Evolutionary conservation across 2,888 invertebrate species (phyloP).

Genomic region (Onthophagus sagittarius): DNA sequence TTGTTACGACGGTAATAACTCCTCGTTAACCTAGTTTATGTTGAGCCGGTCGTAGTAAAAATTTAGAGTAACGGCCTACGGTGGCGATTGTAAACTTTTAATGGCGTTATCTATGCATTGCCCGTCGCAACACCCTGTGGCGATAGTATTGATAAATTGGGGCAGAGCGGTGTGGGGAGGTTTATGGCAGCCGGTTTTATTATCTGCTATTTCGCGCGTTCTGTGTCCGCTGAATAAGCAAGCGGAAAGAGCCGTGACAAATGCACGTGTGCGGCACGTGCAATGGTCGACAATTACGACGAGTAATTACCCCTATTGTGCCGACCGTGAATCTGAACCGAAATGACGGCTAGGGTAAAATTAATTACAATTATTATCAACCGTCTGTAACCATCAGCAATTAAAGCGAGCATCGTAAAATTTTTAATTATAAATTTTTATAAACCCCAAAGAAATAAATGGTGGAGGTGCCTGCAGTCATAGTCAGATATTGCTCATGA

Average conservation of each 20-base stretch:
- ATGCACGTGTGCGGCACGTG: neutral
- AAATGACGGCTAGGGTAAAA: neutral
- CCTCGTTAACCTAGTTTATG: neutral
- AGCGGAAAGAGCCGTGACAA: neutral
- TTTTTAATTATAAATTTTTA: neutral
- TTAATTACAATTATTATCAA: neutral
- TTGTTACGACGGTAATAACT: neutral
- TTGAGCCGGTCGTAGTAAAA: neutral
- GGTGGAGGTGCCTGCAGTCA: neutral
- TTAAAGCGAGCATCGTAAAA: neutral
- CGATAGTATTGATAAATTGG: neutral
- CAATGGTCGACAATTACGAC: neutral
- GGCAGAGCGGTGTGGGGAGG: neutral
- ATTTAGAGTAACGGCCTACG: neutral
- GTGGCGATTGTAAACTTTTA: constrained; percentile 2
- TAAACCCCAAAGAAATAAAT: neutral
- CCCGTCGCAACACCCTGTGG: neutral
- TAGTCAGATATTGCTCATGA: neutral
- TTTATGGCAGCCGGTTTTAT: neutral
- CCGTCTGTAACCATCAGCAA: neutral
- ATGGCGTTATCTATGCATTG: constrained; percentile 7
- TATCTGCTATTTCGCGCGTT: neutral
- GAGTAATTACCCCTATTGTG: neutral
- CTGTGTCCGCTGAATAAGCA: neutral
- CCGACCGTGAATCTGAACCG: neutral